Evolutionary conservation across 2,888 invertebrate species (phyloP), one percentile per base, ranked within the genome.

Genomic region (Papilio gigon): DNA sequence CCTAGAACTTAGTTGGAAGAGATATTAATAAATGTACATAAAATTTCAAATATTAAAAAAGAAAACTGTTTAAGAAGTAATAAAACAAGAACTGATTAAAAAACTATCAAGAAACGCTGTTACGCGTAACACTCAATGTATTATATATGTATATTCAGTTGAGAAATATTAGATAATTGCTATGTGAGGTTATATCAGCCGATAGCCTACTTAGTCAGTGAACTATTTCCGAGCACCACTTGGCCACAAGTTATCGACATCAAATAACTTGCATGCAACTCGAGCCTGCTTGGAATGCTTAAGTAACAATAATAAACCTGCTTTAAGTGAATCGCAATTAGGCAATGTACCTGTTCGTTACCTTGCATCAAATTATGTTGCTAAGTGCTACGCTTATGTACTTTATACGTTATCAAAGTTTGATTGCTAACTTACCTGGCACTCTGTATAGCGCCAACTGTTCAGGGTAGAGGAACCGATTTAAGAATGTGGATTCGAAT

Each of bases 241-340:
- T 53, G 60, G 8, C 47, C 17, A 42, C 30, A 44, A 47, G 44
- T 33, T 53, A 61, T 61, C 67, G 53, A 42, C 50, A 40, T 40
- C 25, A 17, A 17, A n/a, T 60, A 61, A 67, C 67, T 67, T 53
- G 37, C 53, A 67, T 61, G 67, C 67, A 35, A 60, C 67, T 62
- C 35, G 61, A 62, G 25, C 33, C 42, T 63, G 44, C 40, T 44
- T 53, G 37, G 35, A 50, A 50, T 25, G 22, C 35, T 47, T 47
- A 60, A 50, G 42, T 67, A 67, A 53, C 33, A 20, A 56, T 25
- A n/a, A 61, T 30, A 35, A 68, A 68, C 63, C 67, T 58, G 58
- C 27, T 63, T 58, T 35, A 12, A 33, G 50, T 42, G 14, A 60
- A 37, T 42, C n/a, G 35, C n/a, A 9, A 35, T 40, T 61, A 53